phyloP scores from a whole-genome alignment of 1,140 invertebrate species.

The Pararge aegeria region DNA sequence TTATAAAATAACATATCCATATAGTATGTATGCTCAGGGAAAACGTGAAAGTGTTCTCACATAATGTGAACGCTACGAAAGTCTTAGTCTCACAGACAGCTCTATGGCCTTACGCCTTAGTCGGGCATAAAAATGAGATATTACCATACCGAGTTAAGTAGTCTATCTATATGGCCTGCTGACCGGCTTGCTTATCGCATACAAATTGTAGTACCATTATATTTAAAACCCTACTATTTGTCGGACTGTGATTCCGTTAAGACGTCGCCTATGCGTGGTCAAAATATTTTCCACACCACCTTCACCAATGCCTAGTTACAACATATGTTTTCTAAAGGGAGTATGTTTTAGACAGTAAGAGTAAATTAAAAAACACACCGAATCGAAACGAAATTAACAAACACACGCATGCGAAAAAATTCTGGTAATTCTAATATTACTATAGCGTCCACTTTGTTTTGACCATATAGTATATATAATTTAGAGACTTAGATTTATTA shows the following conservation, averaged over 20 bases:
- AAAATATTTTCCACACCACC: too few relatives aligned
- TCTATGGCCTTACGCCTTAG: conserved; percentile 17
- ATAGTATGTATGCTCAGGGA: conserved; percentile 23
- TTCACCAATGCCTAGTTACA: too few relatives aligned
- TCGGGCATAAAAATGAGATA: conserved; percentile 39
- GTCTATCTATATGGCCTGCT: conserved; percentile 18
- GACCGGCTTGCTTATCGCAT: conserved; percentile 5
- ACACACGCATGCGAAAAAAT: too few relatives aligned
- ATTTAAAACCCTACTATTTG: neutral
- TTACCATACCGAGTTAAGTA: conserved; percentile 34
- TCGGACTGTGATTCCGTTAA: neutral
- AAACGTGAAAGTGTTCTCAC: conserved; percentile 31
- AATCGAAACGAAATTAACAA: too few relatives aligned
- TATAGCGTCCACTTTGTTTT: too few relatives aligned
- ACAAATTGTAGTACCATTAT: conserved; percentile 16
- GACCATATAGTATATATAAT: too few relatives aligned
- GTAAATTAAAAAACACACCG: too few relatives aligned
- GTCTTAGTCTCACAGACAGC: conserved; percentile 24
- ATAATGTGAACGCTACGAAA: conserved; percentile 24
- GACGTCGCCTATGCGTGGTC: too few relatives aligned
- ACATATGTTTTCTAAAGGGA: too few relatives aligned
- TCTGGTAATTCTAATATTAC: too few relatives aligned
- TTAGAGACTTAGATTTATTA: too few relatives aligned
- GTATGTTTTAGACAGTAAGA: too few relatives aligned
- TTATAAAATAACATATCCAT: conserved; percentile 23